These are phyloP conservation scores for Bradynema listronoti DNA, from an alignment of 1,140 invertebrate genomes.

Conservation along the genomic window DNA sequence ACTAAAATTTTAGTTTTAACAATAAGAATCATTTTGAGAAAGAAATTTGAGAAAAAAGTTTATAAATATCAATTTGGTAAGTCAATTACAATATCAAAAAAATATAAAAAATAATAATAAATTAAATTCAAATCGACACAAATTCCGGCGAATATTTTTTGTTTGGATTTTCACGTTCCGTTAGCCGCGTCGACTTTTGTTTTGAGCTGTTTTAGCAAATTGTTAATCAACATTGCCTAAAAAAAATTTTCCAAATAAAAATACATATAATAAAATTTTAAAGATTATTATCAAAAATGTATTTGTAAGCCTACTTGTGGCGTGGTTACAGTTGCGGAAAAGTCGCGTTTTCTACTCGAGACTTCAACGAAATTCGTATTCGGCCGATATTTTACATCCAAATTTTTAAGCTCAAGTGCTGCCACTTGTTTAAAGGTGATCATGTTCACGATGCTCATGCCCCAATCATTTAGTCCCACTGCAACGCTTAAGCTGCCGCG, in stretches of 20 bases:
- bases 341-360: conserved; percentile 20
- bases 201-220: conserved; percentile 33
- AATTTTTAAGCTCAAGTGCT: conserved; percentile 29
- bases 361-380: conserved; percentile 31
- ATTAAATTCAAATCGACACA: neutral
- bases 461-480: conserved; percentile 38
- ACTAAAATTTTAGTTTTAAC: neutral
- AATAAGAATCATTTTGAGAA: neutral
- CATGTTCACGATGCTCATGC: conserved; percentile 25
- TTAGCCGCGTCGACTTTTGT: conserved; percentile 28
- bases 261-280: neutral
- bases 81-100: neutral
- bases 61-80: neutral
- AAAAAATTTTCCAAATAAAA: conserved; percentile 11
- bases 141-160: neutral
- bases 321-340: conserved; percentile 30
- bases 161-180: neutral
- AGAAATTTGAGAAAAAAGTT: neutral
- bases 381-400: conserved; percentile 34
- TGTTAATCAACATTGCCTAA: conserved; percentile 37
- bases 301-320: conserved; percentile 14
- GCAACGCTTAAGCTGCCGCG: conserved; percentile 24
- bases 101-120: neutral
- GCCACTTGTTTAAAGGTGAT: conserved; percentile 36
- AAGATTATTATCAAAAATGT: neutral